Evolutionary conservation across 2,113 vertebrate species (phyloP), one percentile per base, ranked within the genome.

Genomic region (Salvelinus namaycush): DNA sequence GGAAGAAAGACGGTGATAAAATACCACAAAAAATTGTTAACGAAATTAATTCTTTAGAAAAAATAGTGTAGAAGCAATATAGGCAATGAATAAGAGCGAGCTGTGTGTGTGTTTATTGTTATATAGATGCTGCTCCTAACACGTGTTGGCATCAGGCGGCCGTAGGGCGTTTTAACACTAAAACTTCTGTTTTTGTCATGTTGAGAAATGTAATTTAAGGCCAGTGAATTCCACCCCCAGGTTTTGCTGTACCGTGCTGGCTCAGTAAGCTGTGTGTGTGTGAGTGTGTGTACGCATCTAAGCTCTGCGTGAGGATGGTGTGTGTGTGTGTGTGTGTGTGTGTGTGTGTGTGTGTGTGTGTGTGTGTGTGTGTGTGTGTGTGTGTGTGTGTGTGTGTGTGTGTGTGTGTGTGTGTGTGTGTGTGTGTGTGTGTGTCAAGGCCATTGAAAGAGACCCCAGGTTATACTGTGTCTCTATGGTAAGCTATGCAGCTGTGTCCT

Each of bases 121-220:
- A 74, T 48, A 75, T 74, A 65, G 31, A 62, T 54, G 44, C 67
- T 24, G 29, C 65, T 73, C 22, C 72, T 80, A 77, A 87, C 69
- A 71, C 69, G 24, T n/a, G 34, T 44, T 81, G 86, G 84, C 72
- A 79, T 77, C 75, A 79, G 14, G 59, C 20, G 84, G 39, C 90
- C 86, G 84, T 70, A 69, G 85, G 90, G 86, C 82, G 79, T 84
- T 83, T 90, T 87, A 88, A 85, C 91, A 89, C 87, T 72, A 68
- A 86, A 91, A 84, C 86, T 86, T 91, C 86, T 92, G 87, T 83
- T 88, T 89, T 89, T 88, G 89, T 92, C 91, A 86, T 86, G 88
- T 91, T 84, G 91, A 90, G 89, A 90, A 90, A 92, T 91, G 87
- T 89, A 90, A 93, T 93, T 93, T 92, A 87, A 92, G 90, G 91